phyloP scores from a whole-genome alignment of 2,797 vertebrate genomes.

The Adrianichthys oophorus region DNA sequence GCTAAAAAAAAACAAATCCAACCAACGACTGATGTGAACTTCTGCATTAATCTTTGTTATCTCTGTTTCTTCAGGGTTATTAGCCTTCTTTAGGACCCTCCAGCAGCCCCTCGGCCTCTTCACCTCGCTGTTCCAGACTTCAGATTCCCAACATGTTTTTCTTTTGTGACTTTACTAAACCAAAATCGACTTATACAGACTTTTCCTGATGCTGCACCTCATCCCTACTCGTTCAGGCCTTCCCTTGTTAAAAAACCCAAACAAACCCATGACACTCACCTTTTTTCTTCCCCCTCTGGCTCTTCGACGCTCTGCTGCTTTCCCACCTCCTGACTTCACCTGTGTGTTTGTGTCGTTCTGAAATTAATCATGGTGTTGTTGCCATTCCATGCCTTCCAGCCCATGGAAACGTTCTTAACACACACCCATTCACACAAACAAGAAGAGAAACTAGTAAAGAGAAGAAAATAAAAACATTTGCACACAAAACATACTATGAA shows the following conservation, averaged over 20 bases:
- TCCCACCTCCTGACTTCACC: slow-evolving; percentile 38
- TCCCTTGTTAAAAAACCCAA: slow-evolving; percentile 5
- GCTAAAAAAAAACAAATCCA: too few species aligned
- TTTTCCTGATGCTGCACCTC: slow-evolving; percentile 67
- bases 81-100: slow-evolving; percentile 60
- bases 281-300: slow-evolving; percentile 10
- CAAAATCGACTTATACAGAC: slow-evolving; percentile 71
- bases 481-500: slow-evolving; percentile 40
- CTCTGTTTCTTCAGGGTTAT: slow-evolving; percentile 67
- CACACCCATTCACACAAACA: slow-evolving; percentile 34
- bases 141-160: slow-evolving; percentile 79
- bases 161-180: slow-evolving; percentile 81
- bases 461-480: slow-evolving; percentile 40
- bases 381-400: slow-evolving; percentile 29
- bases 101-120: slow-evolving; percentile 47
- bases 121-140: slow-evolving; percentile 66
- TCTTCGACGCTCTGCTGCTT: slow-evolving; percentile 56
- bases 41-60: background rate
- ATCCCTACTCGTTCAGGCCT: slow-evolving; percentile 29
- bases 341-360: slow-evolving; percentile 63
- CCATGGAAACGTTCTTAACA: slow-evolving; percentile 35
- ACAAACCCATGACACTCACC: slow-evolving; percentile 12
- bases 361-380: slow-evolving; percentile 55
- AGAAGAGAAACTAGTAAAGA: slow-evolving; percentile 26
- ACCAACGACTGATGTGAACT: slow-evolving; percentile 1